Percentiles rank a stretch among this genome's conserved stretches.
Conservation (phyloP, 2,888 invertebrate genomes). For the Metallyticus violacea region DNA sequence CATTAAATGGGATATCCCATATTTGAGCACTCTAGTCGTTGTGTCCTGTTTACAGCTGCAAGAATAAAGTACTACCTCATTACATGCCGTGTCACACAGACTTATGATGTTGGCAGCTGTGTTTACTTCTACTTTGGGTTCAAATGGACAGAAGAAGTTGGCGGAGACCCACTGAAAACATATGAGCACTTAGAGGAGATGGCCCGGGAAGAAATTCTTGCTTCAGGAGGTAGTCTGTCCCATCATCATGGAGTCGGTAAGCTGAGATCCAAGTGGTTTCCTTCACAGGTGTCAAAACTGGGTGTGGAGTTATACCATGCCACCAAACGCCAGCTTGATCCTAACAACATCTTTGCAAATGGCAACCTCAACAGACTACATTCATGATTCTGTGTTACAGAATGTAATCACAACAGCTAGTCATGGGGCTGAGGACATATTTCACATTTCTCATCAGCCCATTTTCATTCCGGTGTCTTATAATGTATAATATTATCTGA, state of each 20-base stretch:
- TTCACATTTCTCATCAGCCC: not conserved
- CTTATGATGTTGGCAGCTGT: slow-evolving; percentile 95
- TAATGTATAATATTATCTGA: too few relatives aligned
- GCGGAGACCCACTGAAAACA: slow-evolving; percentile 66
- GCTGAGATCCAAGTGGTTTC: slow-evolving; percentile 83
- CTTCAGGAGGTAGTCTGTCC: slow-evolving; percentile 87
- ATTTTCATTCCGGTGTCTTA: too few relatives aligned
- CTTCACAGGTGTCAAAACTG: slow-evolving; percentile 75
- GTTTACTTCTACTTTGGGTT: slow-evolving; percentile 94
- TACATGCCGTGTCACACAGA: slow-evolving; percentile 89
- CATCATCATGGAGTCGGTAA: slow-evolving; percentile 98
- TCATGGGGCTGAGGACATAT: not conserved
- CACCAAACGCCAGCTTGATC: slow-evolving; percentile 85
- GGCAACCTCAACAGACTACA: slow-evolving; percentile 59
- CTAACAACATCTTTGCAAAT: slow-evolving; percentile 88
- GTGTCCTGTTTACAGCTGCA: slow-evolving; percentile 40
- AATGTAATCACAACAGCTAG: not conserved
- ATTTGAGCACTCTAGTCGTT: too few relatives aligned
- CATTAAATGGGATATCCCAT: too few relatives aligned
- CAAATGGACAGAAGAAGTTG: slow-evolving; percentile 56
- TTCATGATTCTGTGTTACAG: not conserved
- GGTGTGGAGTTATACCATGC: slow-evolving; percentile 76
- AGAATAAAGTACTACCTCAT: slow-evolving; percentile 64
- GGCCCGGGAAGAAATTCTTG: slow-evolving; percentile 89
- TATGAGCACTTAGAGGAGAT: slow-evolving; percentile 86